Evolutionary conservation across 2,797 vertebrate species (phyloP).

Genomic region (Tangara arthus): DNA sequence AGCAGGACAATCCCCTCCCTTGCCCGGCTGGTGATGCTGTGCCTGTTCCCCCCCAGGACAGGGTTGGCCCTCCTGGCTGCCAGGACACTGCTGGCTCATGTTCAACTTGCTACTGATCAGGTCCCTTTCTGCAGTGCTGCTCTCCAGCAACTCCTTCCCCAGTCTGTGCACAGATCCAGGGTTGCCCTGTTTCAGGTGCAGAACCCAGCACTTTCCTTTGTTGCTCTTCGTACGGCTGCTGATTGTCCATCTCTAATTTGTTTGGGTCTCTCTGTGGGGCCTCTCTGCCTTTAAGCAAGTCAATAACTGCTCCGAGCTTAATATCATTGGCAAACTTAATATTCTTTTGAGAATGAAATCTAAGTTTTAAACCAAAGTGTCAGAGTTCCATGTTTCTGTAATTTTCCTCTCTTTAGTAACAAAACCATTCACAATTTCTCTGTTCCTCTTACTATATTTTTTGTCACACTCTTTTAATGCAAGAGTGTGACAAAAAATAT

Average conservation of each 20-base stretch:
- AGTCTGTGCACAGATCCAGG: accelerated
- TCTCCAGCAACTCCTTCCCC: background rate
- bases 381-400: background rate
- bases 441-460: too few species aligned
- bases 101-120: accelerated
- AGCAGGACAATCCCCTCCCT: background rate
- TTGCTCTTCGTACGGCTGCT: accelerated
- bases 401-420: background rate
- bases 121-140: accelerated
- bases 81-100: accelerated
- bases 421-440: background rate
- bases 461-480: background rate
- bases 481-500: background rate
- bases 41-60: background rate
- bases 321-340: background rate
- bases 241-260: background rate
- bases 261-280: background rate
- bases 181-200: background rate
- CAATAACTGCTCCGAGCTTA: background rate
- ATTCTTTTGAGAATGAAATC: background rate
- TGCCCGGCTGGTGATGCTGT: accelerated
- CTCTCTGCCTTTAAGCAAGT: background rate
- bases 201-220: accelerated
- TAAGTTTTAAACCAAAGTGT: background rate
- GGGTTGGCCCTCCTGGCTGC: accelerated